Evolutionary conservation across 1,140 invertebrate genomes (phyloP).

Genomic region (Chironomus striatipennis): DNA sequence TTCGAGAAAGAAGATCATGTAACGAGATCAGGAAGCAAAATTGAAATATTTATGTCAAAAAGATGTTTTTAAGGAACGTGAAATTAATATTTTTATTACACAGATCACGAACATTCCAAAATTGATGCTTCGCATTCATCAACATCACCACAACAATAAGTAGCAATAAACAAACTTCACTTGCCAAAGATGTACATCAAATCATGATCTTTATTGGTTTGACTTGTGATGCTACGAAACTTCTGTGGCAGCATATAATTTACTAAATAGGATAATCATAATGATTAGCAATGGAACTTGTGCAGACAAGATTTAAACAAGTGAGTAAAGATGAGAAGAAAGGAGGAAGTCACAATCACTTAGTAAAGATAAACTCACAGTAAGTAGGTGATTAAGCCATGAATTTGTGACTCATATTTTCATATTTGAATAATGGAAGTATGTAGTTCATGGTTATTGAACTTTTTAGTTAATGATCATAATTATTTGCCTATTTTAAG

Average conservation of each 20-base stretch:
- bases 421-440: background rate
- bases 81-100: background rate
- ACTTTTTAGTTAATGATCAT: background rate
- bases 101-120: background rate
- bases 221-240: background rate
- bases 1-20: background rate
- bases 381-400: background rate
- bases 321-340: background rate
- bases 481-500: no score
- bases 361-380: background rate
- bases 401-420: background rate
- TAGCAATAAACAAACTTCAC: background rate
- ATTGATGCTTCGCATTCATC: background rate
- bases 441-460: slow-evolving; percentile 7
- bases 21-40: background rate
- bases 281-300: background rate
- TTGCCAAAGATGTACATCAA: background rate
- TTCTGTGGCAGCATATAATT: background rate
- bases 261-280: background rate
- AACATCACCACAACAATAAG: background rate
- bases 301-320: background rate
- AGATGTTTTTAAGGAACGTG: background rate
- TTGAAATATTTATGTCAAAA: background rate
- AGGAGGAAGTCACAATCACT: background rate
- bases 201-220: background rate